Percentiles rank a stretch among this genome's conserved stretches.
These are phyloP conservation scores for Porites divaricata DNA, from an alignment of 92 coral and sea anemone species.

Conservation along the genomic window DNA sequence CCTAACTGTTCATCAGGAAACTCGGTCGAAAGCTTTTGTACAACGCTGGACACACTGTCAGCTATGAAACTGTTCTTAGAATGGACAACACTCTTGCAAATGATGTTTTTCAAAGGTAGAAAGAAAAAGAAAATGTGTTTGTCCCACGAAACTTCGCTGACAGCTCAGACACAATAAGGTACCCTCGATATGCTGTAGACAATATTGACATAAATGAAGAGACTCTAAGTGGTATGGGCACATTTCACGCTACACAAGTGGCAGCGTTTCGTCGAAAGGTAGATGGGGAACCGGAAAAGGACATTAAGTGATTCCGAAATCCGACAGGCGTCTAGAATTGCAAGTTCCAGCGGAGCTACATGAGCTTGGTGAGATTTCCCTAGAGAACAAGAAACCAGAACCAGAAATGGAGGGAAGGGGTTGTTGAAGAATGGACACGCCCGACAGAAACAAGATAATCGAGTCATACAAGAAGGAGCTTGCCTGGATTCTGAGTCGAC, in stretches of 20 bases:
- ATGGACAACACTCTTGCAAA: slow-evolving; percentile 67
- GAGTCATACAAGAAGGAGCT: slow-evolving; percentile 62
- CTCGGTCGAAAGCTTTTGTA: slow-evolving; percentile 67
- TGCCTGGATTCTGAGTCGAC: slow-evolving; percentile 51
- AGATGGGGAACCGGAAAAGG: slow-evolving; percentile 34
- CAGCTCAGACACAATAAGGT: slow-evolving; percentile 20
- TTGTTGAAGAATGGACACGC: slow-evolving; percentile 36
- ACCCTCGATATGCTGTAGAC: slow-evolving; percentile 58
- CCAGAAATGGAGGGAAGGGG: slow-evolving; percentile 30
- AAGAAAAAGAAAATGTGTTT: slow-evolving; percentile 63
- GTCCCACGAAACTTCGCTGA: slow-evolving; percentile 47
- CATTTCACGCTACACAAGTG: slow-evolving; percentile 62
- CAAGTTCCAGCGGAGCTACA: slow-evolving; percentile 52
- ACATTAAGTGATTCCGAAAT: slow-evolving; percentile 48
- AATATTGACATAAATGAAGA: slow-evolving; percentile 67
- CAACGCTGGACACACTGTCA: slow-evolving; percentile 68
- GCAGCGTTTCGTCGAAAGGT: slow-evolving; percentile 42
- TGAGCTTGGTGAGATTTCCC: slow-evolving; percentile 41
- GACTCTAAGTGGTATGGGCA: slow-evolving; percentile 60
- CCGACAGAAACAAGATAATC: slow-evolving; percentile 35
- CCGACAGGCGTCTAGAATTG: slow-evolving; percentile 49
- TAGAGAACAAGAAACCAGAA: slow-evolving; percentile 49
- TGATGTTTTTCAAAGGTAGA: slow-evolving; percentile 57
- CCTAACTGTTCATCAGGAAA: slow-evolving; percentile 81
- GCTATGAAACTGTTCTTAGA: slow-evolving; percentile 64